A percentile compares a stretch with the other conserved stretches of the same genome.
These are phyloP conservation scores for Stramonita haemastoma DNA, from an alignment of 2,888 invertebrate species.

Conservation along the genomic window DNA sequence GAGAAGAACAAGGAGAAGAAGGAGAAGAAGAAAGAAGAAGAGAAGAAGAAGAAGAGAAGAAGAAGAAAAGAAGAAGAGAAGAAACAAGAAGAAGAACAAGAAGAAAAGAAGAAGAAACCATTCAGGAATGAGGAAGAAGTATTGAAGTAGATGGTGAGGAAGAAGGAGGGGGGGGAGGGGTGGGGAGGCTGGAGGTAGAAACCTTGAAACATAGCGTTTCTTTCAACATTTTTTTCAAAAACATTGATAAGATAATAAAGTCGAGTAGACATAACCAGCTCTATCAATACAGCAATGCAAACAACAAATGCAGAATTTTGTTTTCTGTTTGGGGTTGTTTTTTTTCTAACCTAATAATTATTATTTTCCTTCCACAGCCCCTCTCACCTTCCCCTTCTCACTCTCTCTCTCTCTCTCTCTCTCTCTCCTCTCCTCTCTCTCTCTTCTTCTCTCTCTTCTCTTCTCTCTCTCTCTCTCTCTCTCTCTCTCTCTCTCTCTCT, in stretches of 20 bases:
- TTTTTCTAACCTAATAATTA: not conserved
- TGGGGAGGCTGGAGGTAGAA: not conserved
- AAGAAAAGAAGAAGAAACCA: not conserved
- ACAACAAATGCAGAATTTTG: no score
- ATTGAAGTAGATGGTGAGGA: not conserved
- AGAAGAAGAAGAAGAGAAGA: not conserved
- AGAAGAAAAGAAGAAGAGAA: not conserved
- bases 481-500: not conserved
- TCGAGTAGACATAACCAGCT: no score
- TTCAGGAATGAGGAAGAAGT: no score
- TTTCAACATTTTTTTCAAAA: no score
- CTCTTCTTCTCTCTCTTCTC: no score
- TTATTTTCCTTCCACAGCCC: no score
- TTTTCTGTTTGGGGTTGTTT: not conserved
- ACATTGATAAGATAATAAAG: no score
- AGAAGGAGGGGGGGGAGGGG: not conserved
- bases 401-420: not conserved
- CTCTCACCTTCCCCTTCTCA: no score
- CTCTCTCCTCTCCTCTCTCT: not conserved
- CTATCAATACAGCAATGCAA: no score
- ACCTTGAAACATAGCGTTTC: not conserved
- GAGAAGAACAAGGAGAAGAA: not conserved
- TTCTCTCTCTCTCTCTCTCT: not conserved
- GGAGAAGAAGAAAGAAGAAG: not conserved
- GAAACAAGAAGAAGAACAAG: no score